These are phyloP conservation scores for Epistrophe grossulariae DNA, from an alignment of 2,888 invertebrate species.

Conservation along the genomic window DNA sequence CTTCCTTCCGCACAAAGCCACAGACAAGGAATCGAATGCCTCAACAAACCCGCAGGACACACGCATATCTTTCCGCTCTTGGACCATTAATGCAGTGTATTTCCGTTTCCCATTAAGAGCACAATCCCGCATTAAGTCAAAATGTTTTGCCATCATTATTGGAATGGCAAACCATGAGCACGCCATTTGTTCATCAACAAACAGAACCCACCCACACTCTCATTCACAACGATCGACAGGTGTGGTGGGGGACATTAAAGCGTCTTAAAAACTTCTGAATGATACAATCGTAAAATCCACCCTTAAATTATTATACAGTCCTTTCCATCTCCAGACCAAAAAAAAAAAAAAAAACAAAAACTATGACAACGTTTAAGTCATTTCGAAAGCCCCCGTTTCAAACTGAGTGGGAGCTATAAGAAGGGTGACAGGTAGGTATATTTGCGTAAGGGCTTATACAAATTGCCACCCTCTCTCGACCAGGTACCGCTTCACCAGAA, in stretches of 20 bases:
- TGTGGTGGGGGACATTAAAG: slow-evolving; percentile 38
- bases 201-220: background rate
- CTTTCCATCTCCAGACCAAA: background rate
- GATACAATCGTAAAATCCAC: slow-evolving; percentile 35
- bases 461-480: slow-evolving; percentile 21
- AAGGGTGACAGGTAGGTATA: slow-evolving; percentile 58
- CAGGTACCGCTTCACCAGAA: background rate
- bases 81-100: slow-evolving; percentile 60
- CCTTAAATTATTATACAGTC: slow-evolving; percentile 22
- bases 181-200: slow-evolving; percentile 52
- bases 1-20: slow-evolving; percentile 8
- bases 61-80: slow-evolving; percentile 47
- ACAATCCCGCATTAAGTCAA: slow-evolving; percentile 20
- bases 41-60: slow-evolving; percentile 27
- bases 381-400: slow-evolving; percentile 39
- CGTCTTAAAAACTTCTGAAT: slow-evolving; percentile 52
- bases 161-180: slow-evolving; percentile 53
- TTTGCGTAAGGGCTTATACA: slow-evolving; percentile 33
- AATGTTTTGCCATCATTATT: slow-evolving; percentile 47
- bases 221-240: slow-evolving; percentile 36
- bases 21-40: background rate
- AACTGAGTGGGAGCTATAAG: background rate
- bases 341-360: background rate
- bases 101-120: slow-evolving; percentile 52
- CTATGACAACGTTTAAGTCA: slow-evolving; percentile 55